These are phyloP conservation scores for Peromyscus eremicus DNA, from an alignment of 2,797 vertebrate genomes.

Conservation along the genomic window DNA sequence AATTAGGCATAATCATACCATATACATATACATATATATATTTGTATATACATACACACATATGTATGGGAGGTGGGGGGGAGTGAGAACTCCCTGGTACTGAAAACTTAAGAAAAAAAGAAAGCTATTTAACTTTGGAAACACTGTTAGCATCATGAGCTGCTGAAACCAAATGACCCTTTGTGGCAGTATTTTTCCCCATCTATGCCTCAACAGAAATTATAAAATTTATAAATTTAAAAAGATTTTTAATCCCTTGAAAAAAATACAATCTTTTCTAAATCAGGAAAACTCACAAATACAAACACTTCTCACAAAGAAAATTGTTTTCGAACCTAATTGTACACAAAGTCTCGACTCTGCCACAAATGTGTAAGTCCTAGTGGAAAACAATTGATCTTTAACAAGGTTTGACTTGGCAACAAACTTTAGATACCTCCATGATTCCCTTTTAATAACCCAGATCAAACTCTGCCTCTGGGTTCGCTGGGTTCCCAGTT, in stretches of 20 bases:
- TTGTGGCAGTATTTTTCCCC: background rate
- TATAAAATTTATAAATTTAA: conserved; percentile 1
- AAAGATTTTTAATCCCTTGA: background rate
- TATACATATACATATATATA: background rate
- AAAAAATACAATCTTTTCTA: background rate
- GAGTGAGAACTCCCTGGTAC: background rate
- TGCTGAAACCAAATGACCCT: background rate
- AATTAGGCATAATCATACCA: background rate
- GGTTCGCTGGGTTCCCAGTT: background rate
- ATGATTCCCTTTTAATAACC: background rate
- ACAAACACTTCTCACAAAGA: background rate
- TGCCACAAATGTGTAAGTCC: background rate
- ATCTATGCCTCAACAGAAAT: background rate
- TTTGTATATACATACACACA: background rate
- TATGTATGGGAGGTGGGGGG: background rate
- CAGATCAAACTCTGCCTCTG: background rate
- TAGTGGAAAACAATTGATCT: background rate
- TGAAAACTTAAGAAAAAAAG: background rate
- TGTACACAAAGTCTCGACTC: background rate
- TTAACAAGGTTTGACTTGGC: background rate
- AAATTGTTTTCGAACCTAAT: background rate
- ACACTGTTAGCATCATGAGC: background rate
- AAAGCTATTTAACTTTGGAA: conserved; percentile 38
- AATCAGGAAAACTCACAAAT: conserved; percentile 13
- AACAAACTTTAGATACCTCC: background rate